Conservation (phyloP, 2,888 invertebrate genomes). For the Orgyia antiqua region DNA sequence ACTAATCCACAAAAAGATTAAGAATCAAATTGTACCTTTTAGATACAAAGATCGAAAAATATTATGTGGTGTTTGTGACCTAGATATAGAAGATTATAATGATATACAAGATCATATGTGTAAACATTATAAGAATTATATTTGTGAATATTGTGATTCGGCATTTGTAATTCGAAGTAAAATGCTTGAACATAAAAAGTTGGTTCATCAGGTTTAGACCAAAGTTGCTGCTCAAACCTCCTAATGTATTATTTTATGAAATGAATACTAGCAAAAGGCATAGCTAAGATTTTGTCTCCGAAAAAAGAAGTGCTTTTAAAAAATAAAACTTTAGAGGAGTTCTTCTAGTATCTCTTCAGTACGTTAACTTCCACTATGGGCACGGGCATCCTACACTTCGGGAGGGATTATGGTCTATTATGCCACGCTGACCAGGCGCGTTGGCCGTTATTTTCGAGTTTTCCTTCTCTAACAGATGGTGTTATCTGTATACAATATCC, state of each 20-base stretch:
- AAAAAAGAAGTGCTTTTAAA: background rate
- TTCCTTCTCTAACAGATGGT: too few relatives aligned
- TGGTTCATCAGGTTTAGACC: constrained; percentile 36
- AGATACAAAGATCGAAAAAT: constrained; percentile 29
- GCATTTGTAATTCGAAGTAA: constrained; percentile 38
- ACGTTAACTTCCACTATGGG: too few relatives aligned
- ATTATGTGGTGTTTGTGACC: constrained; percentile 33
- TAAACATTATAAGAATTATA: constrained; percentile 52
- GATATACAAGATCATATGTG: constrained; percentile 55
- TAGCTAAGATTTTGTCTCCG: background rate
- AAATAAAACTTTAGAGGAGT: too few relatives aligned
- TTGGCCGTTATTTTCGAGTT: too few relatives aligned
- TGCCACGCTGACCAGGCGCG: too few relatives aligned
- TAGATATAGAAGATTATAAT: constrained; percentile 30
- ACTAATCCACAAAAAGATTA: constrained; percentile 45
- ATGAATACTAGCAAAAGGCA: too few relatives aligned
- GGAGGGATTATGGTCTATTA: too few relatives aligned
- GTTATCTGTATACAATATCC: too few relatives aligned
- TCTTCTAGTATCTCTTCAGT: too few relatives aligned
- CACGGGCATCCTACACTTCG: too few relatives aligned
- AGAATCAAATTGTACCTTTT: constrained; percentile 50
- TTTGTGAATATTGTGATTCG: constrained; percentile 52
- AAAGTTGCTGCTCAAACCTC: too few relatives aligned
- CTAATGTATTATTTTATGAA: too few relatives aligned
- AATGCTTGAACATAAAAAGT: constrained; percentile 45